Conservation (phyloP, 2,888 invertebrate genomes). For the Drosophila mulleri region DNA sequence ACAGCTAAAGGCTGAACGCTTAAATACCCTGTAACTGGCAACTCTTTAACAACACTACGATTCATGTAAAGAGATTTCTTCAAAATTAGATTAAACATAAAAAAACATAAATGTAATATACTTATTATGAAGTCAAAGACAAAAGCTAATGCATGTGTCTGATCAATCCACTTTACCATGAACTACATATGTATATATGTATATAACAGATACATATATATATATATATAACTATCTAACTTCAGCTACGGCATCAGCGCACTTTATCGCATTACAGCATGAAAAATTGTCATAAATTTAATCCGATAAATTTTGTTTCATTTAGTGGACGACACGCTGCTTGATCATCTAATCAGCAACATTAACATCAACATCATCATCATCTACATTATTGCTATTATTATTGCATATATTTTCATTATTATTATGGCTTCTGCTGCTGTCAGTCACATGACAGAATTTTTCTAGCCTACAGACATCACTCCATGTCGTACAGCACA, state of each 20-base stretch:
- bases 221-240: not conserved
- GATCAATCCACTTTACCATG: constrained; percentile 8
- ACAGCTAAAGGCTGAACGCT: not conserved
- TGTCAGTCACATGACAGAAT: constrained; percentile 62
- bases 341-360: constrained; percentile 43
- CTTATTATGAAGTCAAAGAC: not conserved
- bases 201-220: not conserved
- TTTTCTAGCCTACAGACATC: constrained; percentile 41
- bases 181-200: constrained; percentile 3
- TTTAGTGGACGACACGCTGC: constrained; percentile 38
- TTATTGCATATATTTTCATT: constrained; percentile 16
- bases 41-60: not conserved
- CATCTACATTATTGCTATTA: constrained; percentile 31
- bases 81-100: not conserved
- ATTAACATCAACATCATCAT: constrained; percentile 42
- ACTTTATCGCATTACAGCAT: constrained; percentile 44
- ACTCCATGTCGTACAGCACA: constrained; percentile 33
- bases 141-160: constrained; percentile 1
- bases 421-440: constrained; percentile 9
- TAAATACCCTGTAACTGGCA: constrained; percentile 15
- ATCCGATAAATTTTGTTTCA: constrained; percentile 71
- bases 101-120: not conserved
- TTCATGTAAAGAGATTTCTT: too few species aligned
- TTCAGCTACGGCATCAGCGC: constrained; percentile 11
- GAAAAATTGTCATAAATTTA: constrained; percentile 73